These are phyloP conservation scores for Drusus annulatus DNA, from an alignment of 1,140 invertebrate genomes.

Conservation along the genomic window DNA sequence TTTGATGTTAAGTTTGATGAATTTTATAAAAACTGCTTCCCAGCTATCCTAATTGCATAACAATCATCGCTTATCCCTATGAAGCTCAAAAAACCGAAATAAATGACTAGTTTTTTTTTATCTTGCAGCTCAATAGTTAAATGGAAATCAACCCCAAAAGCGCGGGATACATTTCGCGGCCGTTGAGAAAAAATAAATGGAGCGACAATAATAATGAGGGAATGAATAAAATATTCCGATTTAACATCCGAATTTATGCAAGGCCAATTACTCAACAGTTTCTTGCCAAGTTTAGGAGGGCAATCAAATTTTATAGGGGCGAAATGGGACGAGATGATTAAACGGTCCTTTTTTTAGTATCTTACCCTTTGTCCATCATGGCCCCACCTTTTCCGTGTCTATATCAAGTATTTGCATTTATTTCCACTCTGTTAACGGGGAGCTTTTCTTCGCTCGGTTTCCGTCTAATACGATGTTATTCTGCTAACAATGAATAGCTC, in stretches of 20 bases:
- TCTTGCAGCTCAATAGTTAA: no score
- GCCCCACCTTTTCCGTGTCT: slow-evolving; percentile 12
- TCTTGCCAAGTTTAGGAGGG: slow-evolving; percentile 10
- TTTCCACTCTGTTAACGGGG: not conserved
- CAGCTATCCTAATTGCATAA: no score
- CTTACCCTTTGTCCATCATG: slow-evolving; percentile 12
- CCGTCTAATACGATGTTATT: no score
- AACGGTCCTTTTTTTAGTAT: slow-evolving; percentile 27
- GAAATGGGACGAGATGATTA: slow-evolving; percentile 27
- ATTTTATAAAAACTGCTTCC: no score
- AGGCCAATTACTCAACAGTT: slow-evolving; percentile 10
- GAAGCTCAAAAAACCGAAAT: no score
- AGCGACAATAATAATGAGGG: not conserved
- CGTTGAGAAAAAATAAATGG: not conserved
- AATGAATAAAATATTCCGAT: not conserved
- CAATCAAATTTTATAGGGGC: slow-evolving; percentile 29
- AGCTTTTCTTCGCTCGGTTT: no score
- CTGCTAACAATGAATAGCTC: no score
- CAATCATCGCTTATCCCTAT: no score
- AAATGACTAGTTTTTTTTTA: no score
- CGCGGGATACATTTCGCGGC: not conserved
- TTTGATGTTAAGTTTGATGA: no score
- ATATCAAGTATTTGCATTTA: slow-evolving; percentile 29
- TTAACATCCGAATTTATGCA: slow-evolving; percentile 8
- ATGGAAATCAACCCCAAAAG: not conserved